Percentiles rank a stretch among this genome's conserved stretches.
Conservation (phyloP, 2,888 invertebrate species). For the Atethmia centrago region DNA sequence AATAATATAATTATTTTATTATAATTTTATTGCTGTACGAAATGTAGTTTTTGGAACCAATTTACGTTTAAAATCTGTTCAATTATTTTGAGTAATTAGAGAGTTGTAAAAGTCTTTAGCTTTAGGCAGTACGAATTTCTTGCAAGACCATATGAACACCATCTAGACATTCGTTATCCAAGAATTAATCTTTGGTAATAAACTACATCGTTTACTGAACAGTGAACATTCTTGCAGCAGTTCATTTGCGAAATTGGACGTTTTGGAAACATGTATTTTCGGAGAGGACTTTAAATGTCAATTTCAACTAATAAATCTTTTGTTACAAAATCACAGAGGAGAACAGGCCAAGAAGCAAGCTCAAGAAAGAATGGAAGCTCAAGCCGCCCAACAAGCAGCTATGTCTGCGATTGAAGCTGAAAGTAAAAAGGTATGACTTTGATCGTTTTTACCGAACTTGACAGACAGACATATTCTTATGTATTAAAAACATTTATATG, state of each 20-base stretch:
- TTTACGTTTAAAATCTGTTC: too few relatives aligned
- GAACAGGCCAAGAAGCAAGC: constrained; percentile 96
- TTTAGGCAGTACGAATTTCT: neutral
- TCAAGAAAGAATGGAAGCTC: constrained; percentile 95
- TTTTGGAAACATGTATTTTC: neutral
- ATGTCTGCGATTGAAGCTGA: constrained; percentile 97
- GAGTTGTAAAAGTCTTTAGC: neutral
- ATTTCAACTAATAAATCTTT: neutral
- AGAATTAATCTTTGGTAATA: neutral
- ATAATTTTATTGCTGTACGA: too few relatives aligned
- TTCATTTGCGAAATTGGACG: neutral
- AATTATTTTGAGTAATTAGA: neutral
- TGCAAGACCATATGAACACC: neutral
- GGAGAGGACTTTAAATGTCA: neutral
- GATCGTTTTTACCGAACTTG: neutral
- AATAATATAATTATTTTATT: too few relatives aligned
- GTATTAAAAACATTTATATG: neutral
- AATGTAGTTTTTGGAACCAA: too few relatives aligned
- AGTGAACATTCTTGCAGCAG: neutral
- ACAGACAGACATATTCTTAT: too few relatives aligned
- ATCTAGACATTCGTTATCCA: neutral
- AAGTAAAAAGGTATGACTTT: constrained; percentile 91
- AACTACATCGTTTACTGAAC: neutral
- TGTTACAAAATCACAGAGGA: constrained; percentile 89
- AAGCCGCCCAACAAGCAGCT: constrained; percentile 96